phyloP scores from a whole-genome alignment of 2,888 invertebrate species.

The Tribolium freemani region DNA sequence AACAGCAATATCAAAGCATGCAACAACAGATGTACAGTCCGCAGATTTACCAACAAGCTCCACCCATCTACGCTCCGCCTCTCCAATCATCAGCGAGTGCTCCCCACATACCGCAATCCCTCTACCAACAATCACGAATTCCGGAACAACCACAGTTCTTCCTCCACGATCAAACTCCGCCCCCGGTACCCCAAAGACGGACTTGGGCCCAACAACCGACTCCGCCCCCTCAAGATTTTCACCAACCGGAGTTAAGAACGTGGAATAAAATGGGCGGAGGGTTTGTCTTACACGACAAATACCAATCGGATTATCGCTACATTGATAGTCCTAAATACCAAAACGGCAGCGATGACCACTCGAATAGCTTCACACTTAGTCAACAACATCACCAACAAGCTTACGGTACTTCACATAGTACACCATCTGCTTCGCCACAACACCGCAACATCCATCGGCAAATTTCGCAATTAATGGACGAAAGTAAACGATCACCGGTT shows the following conservation, averaged over 20 bases:
- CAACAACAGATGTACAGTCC: constrained; percentile 62
- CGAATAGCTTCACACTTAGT: constrained; percentile 74
- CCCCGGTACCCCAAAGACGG: constrained; percentile 72
- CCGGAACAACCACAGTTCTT: constrained; percentile 78
- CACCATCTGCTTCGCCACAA: constrained; percentile 76
- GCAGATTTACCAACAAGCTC: constrained; percentile 72
- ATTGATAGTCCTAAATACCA: constrained; percentile 59
- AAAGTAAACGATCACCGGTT: constrained; percentile 65
- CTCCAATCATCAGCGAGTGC: constrained; percentile 66
- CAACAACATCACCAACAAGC: constrained; percentile 69
- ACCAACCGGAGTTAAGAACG: constrained; percentile 63
- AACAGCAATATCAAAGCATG: constrained; percentile 58
- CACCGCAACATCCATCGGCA: constrained; percentile 73
- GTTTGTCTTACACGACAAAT: constrained; percentile 75
- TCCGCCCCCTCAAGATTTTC: constrained; percentile 51
- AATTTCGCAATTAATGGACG: constrained; percentile 69
- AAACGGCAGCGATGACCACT: constrained; percentile 60
- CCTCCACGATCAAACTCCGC: constrained; percentile 77
- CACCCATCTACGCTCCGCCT: constrained; percentile 62
- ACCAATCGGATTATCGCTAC: constrained; percentile 49
- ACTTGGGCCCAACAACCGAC: constrained; percentile 74
- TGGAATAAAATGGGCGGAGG: constrained; percentile 67
- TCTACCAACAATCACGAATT: constrained; percentile 71
- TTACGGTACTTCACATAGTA: constrained; percentile 68
- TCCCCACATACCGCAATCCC: constrained; percentile 70